A percentile compares a stretch with the other conserved stretches of the same genome.
Evolutionary conservation across 2,888 invertebrate genomes (phyloP).

Genomic region (Monopis laevigella): DNA sequence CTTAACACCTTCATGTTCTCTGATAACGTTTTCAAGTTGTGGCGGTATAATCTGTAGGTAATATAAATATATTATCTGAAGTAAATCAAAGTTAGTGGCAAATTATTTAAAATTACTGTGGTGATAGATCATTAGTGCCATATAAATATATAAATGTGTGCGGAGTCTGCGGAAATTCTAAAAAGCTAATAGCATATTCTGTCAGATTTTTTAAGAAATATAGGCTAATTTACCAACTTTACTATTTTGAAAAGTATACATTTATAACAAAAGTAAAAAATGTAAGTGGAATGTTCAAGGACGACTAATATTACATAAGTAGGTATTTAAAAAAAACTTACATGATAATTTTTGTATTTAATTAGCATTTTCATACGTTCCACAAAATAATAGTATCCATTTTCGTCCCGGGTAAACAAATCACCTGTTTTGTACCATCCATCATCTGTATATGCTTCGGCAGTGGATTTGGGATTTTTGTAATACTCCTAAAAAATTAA

Average conservation of each 20-base stretch:
- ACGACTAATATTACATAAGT: too few relatives aligned
- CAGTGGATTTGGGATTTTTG: conserved; percentile 37
- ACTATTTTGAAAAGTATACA: too few relatives aligned
- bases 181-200: too few relatives aligned
- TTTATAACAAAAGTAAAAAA: too few relatives aligned
- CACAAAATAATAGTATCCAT: conserved; percentile 36
- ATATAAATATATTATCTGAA: background rate
- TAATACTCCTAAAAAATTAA: conserved; percentile 13
- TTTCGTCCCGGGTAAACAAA: conserved; percentile 36
- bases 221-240: too few relatives aligned
- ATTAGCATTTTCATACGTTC: conserved; percentile 44
- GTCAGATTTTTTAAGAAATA: too few relatives aligned
- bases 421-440: conserved; percentile 49
- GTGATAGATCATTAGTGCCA: too few relatives aligned
- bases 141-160: too few relatives aligned
- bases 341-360: conserved; percentile 38
- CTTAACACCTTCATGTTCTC: conserved; percentile 29
- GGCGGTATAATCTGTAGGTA: conserved; percentile 34
- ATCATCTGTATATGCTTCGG: conserved; percentile 34
- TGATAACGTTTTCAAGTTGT: conserved; percentile 42
- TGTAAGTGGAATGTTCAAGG: too few relatives aligned
- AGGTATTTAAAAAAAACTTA: conserved; percentile 24
- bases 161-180: too few relatives aligned
- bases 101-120: too few relatives aligned
- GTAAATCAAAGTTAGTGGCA: too few relatives aligned